Conservation (phyloP, 1,140 invertebrate species). For the Drosophila seguyi region DNA sequence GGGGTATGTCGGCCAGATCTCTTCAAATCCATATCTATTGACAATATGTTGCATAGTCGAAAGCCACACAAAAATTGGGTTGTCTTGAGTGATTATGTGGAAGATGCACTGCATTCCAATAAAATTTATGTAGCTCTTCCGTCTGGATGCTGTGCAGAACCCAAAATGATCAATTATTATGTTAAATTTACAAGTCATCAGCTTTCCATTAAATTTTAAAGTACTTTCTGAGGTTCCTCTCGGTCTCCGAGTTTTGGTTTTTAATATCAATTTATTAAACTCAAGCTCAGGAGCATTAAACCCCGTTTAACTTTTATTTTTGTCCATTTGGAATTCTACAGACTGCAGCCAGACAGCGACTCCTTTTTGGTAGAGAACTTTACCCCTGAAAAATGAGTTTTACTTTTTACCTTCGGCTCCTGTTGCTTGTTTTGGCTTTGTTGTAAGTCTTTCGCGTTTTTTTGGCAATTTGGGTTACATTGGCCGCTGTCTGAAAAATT, state of each 20-base stretch:
- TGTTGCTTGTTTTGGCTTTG: constrained; percentile 45
- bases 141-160: background rate
- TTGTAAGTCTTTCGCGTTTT: constrained; percentile 68
- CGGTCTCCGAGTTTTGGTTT: background rate
- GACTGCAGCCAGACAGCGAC: background rate
- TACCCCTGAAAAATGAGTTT: constrained; percentile 54
- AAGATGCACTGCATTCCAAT: constrained; percentile 13
- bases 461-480: constrained; percentile 82
- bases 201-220: background rate
- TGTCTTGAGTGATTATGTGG: constrained; percentile 38
- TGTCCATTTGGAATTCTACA: background rate
- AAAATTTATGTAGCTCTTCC: background rate
- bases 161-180: background rate
- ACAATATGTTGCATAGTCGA: constrained; percentile 30
- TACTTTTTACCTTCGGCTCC: constrained; percentile 50
- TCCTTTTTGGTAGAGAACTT: constrained; percentile 24
- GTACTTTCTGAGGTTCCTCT: background rate
- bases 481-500: constrained; percentile 83
- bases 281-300: background rate
- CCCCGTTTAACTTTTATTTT: too few relatives aligned
- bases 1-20: constrained; percentile 47
- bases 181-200: constrained; percentile 2
- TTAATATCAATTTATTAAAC: background rate
- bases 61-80: constrained; percentile 28
- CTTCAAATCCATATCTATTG: constrained; percentile 36